Percentiles rank a stretch among this genome's conserved stretches.
Conservation (phyloP, 2,113 vertebrate species). For the Maccullochella peelii region DNA sequence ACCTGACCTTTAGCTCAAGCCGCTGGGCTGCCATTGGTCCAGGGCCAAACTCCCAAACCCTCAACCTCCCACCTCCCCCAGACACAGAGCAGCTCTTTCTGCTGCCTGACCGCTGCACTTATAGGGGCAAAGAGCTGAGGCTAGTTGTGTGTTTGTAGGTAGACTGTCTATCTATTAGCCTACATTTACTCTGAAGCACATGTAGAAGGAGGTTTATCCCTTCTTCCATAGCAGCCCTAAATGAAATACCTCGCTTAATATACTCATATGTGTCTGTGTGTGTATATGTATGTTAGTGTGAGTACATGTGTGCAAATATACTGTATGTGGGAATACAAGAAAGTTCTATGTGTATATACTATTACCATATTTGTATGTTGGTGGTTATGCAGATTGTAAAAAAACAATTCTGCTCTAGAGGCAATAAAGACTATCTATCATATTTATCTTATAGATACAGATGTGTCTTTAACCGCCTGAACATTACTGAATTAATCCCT, state of each 20-base stretch:
- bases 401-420: not conserved
- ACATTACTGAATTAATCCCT: not conserved
- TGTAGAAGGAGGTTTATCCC: not conserved
- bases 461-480: not conserved
- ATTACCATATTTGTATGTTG: not conserved
- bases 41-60: constrained; percentile 51
- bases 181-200: not conserved
- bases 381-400: not conserved
- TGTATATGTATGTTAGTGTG: not conserved
- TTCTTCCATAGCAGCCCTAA: not conserved
- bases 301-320: not conserved
- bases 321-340: not conserved
- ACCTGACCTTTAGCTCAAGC: constrained; percentile 78
- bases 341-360: not conserved
- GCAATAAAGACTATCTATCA: not conserved
- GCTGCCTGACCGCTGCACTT: constrained; percentile 34
- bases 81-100: constrained; percentile 47
- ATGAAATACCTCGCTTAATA: not conserved
- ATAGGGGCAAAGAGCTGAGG: constrained; percentile 31
- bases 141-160: constrained; percentile 13
- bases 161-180: not conserved
- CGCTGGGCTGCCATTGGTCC: constrained; percentile 73
- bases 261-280: no score
- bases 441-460: not conserved
- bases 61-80: constrained; percentile 54